Evolutionary conservation across 2,113 vertebrate species (phyloP).

Genomic region (Sardina pilchardus): DNA sequence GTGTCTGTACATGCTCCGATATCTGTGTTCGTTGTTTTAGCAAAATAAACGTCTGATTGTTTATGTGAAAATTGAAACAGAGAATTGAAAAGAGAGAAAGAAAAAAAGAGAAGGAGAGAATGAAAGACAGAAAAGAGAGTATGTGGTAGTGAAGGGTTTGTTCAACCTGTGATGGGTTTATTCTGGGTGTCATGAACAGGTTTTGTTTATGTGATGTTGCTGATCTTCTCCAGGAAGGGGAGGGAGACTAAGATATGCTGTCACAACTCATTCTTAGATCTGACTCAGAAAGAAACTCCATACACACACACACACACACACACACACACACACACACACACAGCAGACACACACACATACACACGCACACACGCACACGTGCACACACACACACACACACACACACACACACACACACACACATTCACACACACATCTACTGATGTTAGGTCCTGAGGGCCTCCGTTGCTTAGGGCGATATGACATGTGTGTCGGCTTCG

Average conservation of each 20-base stretch:
- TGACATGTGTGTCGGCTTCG: slow-evolving; percentile 34
- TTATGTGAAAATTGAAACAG: too few species aligned
- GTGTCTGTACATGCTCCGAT: too few species aligned
- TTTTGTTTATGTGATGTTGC: background rate
- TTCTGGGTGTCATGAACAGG: background rate
- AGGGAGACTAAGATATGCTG: background rate
- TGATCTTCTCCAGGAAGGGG: background rate
- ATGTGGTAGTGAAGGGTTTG: background rate
- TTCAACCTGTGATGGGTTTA: background rate
- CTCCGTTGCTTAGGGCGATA: slow-evolving; percentile 44
- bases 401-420: background rate
- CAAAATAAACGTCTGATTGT: too few species aligned
- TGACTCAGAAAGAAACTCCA: background rate
- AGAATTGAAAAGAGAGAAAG: too few species aligned
- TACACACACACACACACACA: background rate
- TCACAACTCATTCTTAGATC: background rate
- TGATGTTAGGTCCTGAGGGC: slow-evolving; percentile 35
- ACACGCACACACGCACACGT: background rate
- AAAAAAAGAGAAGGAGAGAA: too few species aligned
- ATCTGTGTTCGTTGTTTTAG: too few species aligned
- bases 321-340: background rate
- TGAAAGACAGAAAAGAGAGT: too few species aligned
- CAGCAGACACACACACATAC: too few species aligned
- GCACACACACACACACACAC: background rate
- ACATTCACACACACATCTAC: slow-evolving; percentile 23